Conservation (phyloP, 2,888 invertebrate genomes). For the Eristalis arbustorum region DNA sequence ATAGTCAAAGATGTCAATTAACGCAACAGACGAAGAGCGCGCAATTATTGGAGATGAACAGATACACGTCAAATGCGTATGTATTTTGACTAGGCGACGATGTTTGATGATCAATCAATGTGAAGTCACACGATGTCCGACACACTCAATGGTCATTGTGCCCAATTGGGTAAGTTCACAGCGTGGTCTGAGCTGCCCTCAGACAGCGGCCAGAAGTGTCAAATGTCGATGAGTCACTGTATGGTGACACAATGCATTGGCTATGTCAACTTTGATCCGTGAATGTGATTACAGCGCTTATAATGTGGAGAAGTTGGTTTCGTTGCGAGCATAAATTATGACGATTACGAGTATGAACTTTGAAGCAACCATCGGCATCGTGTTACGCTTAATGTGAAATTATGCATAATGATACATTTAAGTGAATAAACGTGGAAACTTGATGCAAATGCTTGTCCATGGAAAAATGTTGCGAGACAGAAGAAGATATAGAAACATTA, state of each 20-base stretch:
- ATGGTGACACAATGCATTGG: not conserved
- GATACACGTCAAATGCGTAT: no score
- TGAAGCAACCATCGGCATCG: not conserved
- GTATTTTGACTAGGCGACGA: not conserved
- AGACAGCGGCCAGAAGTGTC: not conserved
- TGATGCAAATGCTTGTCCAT: not conserved
- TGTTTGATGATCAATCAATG: slow-evolving; percentile 17
- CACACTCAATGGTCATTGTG: not conserved
- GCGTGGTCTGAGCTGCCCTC: not conserved
- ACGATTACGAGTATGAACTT: slow-evolving; percentile 12
- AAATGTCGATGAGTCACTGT: slow-evolving; percentile 4
- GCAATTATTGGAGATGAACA: not conserved
- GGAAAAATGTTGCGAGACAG: no score
- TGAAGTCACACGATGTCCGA: not conserved
- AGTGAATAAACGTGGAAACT: not conserved
- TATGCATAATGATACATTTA: not conserved
- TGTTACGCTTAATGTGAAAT: not conserved
- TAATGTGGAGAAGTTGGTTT: slow-evolving; percentile 1
- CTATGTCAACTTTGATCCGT: slow-evolving; percentile 20
- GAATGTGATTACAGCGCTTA: slow-evolving; percentile 1
- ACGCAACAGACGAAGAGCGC: not conserved
- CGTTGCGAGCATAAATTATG: slow-evolving; percentile 20
- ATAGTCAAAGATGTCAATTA: not conserved
- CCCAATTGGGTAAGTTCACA: not conserved
- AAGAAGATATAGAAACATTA: not conserved